phyloP scores from a whole-genome alignment of 2,797 vertebrate genomes.

The Xenopus petersii region DNA sequence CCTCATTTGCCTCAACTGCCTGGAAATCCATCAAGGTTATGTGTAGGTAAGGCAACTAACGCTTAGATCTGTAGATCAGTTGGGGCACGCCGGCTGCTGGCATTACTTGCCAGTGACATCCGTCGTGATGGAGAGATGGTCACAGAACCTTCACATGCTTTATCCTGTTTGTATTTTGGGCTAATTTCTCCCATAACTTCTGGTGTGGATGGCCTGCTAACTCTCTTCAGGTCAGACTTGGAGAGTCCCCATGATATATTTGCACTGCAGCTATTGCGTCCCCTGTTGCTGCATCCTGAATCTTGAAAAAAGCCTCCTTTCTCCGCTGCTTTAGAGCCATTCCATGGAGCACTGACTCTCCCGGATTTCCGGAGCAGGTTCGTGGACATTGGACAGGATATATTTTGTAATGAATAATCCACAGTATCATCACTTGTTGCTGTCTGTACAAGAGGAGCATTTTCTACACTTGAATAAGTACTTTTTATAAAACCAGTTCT shows the following conservation, averaged over 20 bases:
- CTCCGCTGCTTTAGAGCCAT: slow-evolving; percentile 60
- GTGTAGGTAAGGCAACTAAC: slow-evolving; percentile 1
- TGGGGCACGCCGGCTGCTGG: slow-evolving; percentile 63
- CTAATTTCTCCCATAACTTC: slow-evolving; percentile 64
- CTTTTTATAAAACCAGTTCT: slow-evolving; percentile 50
- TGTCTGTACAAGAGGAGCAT: slow-evolving; percentile 18
- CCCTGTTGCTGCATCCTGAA: slow-evolving; percentile 55
- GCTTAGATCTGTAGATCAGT: slow-evolving; percentile 74
- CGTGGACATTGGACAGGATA: slow-evolving; percentile 50
- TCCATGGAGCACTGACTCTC: slow-evolving; percentile 54
- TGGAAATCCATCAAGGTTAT: neutral
- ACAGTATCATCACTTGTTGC: slow-evolving; percentile 53
- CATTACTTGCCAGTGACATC: slow-evolving; percentile 66
- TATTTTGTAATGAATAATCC: slow-evolving; percentile 48
- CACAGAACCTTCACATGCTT: slow-evolving; percentile 63
- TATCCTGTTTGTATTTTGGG: slow-evolving; percentile 62
- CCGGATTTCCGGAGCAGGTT: slow-evolving; percentile 51
- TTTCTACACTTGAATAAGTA: slow-evolving; percentile 36
- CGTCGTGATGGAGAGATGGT: slow-evolving; percentile 58
- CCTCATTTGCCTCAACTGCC: neutral
- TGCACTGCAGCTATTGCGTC: slow-evolving; percentile 47
- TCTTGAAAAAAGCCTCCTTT: slow-evolving; percentile 54
- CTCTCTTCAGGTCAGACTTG: slow-evolving; percentile 52
- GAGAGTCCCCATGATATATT: slow-evolving; percentile 52
- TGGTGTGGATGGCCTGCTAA: slow-evolving; percentile 57